Base-by-base conservation (phyloP, 1,140 invertebrate species). In the Heliothis virescens region DNA sequence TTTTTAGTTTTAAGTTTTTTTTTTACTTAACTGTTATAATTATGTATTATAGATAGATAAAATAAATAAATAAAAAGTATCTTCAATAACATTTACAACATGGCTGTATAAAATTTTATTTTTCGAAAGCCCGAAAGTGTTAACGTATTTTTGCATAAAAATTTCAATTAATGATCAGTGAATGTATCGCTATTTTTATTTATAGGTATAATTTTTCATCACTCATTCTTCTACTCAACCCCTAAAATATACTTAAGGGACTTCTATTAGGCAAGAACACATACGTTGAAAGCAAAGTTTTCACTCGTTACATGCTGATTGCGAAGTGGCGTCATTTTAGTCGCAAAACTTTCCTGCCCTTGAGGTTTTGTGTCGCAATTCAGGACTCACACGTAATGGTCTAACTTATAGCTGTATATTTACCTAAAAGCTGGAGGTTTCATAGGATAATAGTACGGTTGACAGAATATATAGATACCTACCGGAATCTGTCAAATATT, bases 241-340 rank as follows among this genome's bases (percentile, higher is more conserved):
- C 15, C 34, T 11, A 16, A n/a, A 65, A 16, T n/a, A 65, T 65
- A 15, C 29, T 16, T 18, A 65, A 48, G 63, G 63, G 63, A 67
- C 41, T 16, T 11, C n/a, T 13, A 21, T 13, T 18, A 48, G n/a
- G 2, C 41, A 34, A 15, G 21, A 41, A 34, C 60, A 62, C 4
- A 41, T 21, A 67, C 3, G 11, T 16, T 65, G 50, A 48, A 16
- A 67, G 63, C 16, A 67, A 67, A 67, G 63, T 67, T 67, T 48
- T 12, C 41, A 57, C 11, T 10, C 34, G 34, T 41, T 11, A 67
- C 63, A 16, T 13, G 11, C 41, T 21, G 34, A 48, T 67, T 21
- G 63, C 41, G 12, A 48, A 67, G 29, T 48, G 10, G n/a, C 12
- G 41, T 48, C 63, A 67, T 67, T 67, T 12, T 18, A 16, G n/a